Conservation (phyloP, 2,888 invertebrate genomes). For the Temnothorax ravouxi region DNA sequence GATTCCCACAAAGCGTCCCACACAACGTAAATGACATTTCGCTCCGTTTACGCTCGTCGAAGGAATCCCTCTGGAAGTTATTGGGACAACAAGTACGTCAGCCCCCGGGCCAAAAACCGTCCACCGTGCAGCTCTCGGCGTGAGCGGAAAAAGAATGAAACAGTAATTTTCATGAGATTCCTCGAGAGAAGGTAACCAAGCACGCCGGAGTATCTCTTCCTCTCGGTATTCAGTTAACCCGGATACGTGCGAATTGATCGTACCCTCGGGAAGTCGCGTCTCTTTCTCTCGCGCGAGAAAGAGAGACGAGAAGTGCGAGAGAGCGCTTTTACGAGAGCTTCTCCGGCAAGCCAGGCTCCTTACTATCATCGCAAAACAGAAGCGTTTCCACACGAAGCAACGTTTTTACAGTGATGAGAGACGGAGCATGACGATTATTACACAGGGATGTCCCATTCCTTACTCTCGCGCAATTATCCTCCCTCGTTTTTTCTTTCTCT, state of each 20-base stretch:
- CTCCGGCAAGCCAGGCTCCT: constrained; percentile 32
- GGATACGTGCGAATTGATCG: constrained; percentile 15
- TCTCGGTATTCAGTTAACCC: constrained; percentile 32
- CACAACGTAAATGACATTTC: constrained; percentile 18
- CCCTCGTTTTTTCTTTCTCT: background rate
- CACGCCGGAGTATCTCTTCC: constrained; percentile 20
- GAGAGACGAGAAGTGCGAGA: background rate
- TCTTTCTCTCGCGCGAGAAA: background rate
- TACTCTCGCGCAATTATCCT: constrained; percentile 48
- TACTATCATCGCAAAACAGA: constrained; percentile 61
- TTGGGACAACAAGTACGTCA: constrained; percentile 39
- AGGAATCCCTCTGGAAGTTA: constrained; percentile 42
- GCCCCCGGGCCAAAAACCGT: constrained; percentile 25
- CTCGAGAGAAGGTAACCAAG: constrained; percentile 30
- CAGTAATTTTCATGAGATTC: constrained; percentile 43
- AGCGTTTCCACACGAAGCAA: constrained; percentile 73
- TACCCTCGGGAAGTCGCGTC: background rate
- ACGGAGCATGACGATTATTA: constrained; percentile 65
- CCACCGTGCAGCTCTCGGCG: constrained; percentile 46
- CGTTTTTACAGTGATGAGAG: constrained; percentile 60
- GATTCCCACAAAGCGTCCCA: constrained; percentile 30
- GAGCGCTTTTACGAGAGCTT: background rate
- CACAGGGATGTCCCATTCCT: constrained; percentile 65
- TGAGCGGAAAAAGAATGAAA: constrained; percentile 50
- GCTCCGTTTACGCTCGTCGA: constrained; percentile 15